Evolutionary conservation across 2,797 vertebrate genomes (phyloP), one percentile per base, ranked within the genome.

Genomic region (Crocodylus rhombifer): DNA sequence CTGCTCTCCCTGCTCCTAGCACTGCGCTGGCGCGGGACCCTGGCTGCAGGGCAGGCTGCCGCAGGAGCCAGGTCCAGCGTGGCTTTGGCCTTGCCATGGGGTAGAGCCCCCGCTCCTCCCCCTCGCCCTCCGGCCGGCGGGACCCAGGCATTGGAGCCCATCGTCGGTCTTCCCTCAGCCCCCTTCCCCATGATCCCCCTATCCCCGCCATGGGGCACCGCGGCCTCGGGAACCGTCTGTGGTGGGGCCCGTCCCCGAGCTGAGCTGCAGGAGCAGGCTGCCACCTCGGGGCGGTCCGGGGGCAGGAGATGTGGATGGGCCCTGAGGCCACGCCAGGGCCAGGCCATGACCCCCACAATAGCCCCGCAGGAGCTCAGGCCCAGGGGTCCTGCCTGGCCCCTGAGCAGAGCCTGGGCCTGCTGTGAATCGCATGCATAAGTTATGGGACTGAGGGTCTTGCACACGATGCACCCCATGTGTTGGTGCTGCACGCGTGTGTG

Each of bases 31-130:
- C 96, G 99, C n/a, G 98, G 98, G 4, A 99, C 99, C 0, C 87
- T 99, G 93, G 99, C 98, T 3, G 11, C 99, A 84, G 99, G 99
- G 55, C 98, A 98, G 84, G 98, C 98, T 0, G 99, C 89, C 98
- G 98, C 82, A 99, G 99, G 95, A 98, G 99, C 98, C 99, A 99
- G 98, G 99, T 99, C 97, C 99, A 99, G 97, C 99, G 99, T 23
- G 99, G 99, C 88, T 99, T 99, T 2, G 98, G 98, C 74, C 98
- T 99, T 91, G 99, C 99, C 91, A 99, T 99, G 5, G 99, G 99
- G 95, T 99, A 98, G 97, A 97, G 76, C 88, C n/a, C 28, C 7
- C 21, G 55, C 42, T 21, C 30, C n/a, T n/a, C n/a, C 21, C 8
- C 71, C 16, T 12, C 28, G 15, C 18, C 9, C 36, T 4, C 30